These are phyloP conservation scores for Neopelma chrysocephalum DNA, from an alignment of 2,797 vertebrate genomes.

Conservation along the genomic window DNA sequence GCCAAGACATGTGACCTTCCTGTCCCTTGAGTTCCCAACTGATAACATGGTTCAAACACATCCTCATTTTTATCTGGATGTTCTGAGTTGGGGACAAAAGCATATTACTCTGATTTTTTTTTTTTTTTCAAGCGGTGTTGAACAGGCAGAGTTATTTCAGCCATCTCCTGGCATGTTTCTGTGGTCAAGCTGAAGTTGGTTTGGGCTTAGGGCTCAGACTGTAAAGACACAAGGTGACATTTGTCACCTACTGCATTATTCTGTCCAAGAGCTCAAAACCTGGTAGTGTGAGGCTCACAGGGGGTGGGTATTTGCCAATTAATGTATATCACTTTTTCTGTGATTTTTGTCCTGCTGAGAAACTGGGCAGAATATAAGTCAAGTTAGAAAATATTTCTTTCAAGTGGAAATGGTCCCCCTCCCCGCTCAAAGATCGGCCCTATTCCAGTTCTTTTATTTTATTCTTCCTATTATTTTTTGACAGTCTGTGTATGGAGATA, in stretches of 20 bases:
- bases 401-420: background rate
- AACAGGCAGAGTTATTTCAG: background rate
- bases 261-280: background rate
- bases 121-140: background rate
- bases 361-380: background rate
- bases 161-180: background rate
- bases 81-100: background rate
- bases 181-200: background rate
- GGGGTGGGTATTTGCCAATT: background rate
- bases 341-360: background rate
- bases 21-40: background rate
- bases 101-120: background rate
- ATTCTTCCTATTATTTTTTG: slow-evolving; percentile 55
- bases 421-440: background rate
- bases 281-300: background rate
- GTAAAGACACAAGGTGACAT: background rate
- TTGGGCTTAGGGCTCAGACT: background rate
- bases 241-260: background rate
- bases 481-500: slow-evolving; percentile 63
- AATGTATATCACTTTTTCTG: background rate
- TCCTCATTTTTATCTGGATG: too few relatives aligned
- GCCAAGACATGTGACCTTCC: background rate
- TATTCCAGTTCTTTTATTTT: slow-evolving; percentile 35
- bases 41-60: too few relatives aligned
- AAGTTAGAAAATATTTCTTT: slow-evolving; percentile 24